Percentiles rank a stretch among this genome's conserved stretches.
These are phyloP conservation scores for Meandrusa payeni DNA, from an alignment of 2,888 invertebrate genomes.

Conservation along the genomic window DNA sequence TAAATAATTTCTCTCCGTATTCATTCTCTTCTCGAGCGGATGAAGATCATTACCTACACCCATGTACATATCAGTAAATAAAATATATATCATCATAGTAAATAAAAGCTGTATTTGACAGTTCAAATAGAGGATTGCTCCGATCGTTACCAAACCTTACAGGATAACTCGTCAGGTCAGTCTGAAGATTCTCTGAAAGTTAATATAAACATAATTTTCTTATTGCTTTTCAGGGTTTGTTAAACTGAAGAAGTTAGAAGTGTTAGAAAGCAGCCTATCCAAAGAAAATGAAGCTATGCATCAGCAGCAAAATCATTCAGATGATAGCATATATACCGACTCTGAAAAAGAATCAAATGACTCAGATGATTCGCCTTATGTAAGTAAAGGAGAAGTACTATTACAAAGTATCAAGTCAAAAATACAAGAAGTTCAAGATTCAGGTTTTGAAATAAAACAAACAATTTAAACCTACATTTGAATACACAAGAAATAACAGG, in stretches of 20 bases:
- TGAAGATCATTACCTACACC: too few species aligned
- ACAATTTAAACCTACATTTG: conserved; percentile 6
- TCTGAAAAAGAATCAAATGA: conserved; percentile 69
- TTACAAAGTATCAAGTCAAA: conserved; percentile 50
- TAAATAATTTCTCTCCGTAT: too few species aligned
- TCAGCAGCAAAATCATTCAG: conserved; percentile 40
- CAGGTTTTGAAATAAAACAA: conserved; percentile 3
- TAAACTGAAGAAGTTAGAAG: conserved; percentile 76
- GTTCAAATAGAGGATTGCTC: too few species aligned
- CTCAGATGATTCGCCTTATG: conserved; percentile 55
- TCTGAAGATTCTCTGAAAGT: too few species aligned
- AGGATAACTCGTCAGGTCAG: too few species aligned
- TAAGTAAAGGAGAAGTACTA: conserved; percentile 46
- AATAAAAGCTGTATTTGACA: too few species aligned
- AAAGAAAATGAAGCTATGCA: conserved; percentile 47
- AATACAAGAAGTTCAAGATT: conserved; percentile 31
- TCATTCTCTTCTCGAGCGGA: too few species aligned
- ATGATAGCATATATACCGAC: conserved; percentile 66
- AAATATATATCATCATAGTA: too few species aligned
- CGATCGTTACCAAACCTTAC: too few species aligned
- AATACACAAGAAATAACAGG: conserved; percentile 32
- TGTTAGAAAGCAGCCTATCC: conserved; percentile 61
- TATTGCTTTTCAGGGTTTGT: conserved; percentile 76
- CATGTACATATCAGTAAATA: too few species aligned
- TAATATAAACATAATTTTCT: too few species aligned